Evolutionary conservation across 2,113 vertebrate species (phyloP).

Genomic region (Syngnathoides biaculeatus): DNA sequence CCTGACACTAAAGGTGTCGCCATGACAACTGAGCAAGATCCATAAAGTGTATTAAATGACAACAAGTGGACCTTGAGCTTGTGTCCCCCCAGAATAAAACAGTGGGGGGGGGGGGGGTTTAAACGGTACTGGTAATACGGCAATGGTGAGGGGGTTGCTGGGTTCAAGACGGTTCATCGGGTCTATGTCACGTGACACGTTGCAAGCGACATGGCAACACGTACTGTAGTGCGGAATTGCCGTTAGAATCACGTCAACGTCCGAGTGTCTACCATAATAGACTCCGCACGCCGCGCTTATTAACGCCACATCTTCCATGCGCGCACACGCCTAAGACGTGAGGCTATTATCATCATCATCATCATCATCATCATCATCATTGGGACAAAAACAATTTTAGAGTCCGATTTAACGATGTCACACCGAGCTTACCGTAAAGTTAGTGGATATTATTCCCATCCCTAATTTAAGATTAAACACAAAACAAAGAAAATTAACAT

Average conservation of each 20-base stretch:
- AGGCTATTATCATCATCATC: too few species aligned
- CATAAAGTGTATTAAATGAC: slow-evolving; percentile 7
- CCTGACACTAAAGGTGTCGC: slow-evolving; percentile 4
- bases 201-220: slow-evolving; percentile 1
- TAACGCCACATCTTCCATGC: background rate
- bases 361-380: too few species aligned
- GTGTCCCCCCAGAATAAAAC: background rate
- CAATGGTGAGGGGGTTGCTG: background rate
- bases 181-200: background rate
- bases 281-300: background rate
- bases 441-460: too few species aligned
- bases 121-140: background rate
- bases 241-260: slow-evolving; percentile 2
- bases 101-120: background rate
- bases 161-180: background rate
- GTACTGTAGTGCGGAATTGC: background rate
- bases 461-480: too few species aligned
- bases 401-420: too few species aligned
- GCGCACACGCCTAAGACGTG: background rate
- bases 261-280: background rate
- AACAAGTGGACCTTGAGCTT: slow-evolving; percentile 1
- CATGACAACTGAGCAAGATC: slow-evolving; percentile 7
- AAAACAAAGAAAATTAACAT: too few species aligned
- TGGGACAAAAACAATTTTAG: too few species aligned
- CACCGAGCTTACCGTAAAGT: too few species aligned